These are phyloP conservation scores for Tetragonula clypearis DNA, from an alignment of 1,140 invertebrate genomes.

Conservation along the genomic window DNA sequence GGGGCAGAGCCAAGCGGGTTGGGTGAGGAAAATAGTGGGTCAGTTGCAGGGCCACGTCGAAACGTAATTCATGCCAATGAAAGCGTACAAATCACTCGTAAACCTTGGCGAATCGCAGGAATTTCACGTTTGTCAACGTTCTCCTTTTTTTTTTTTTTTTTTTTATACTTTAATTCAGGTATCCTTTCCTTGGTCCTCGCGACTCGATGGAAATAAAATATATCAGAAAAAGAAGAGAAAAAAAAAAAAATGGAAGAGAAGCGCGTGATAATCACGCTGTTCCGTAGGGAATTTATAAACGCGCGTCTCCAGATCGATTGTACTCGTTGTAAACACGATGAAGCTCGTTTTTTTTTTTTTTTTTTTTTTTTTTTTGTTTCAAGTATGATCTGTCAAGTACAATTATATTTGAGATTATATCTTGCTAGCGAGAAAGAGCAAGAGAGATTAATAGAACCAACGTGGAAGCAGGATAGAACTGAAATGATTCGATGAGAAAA, in stretches of 20 bases:
- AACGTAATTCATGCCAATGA: constrained; percentile 60
- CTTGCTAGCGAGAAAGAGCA: constrained; percentile 7
- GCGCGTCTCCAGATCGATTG: constrained; percentile 7
- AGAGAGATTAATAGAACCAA: neutral
- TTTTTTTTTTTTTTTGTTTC: too few relatives aligned
- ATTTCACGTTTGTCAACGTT: constrained; percentile 23
- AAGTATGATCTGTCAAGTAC: constrained; percentile 5
- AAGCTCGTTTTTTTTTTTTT: neutral
- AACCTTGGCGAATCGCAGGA: neutral
- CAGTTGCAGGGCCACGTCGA: constrained; percentile 77
- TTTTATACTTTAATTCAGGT: neutral
- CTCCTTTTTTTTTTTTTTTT: neutral
- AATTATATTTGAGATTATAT: constrained; percentile 47
- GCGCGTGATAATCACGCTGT: neutral
- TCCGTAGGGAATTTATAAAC: neutral
- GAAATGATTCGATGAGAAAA: neutral
- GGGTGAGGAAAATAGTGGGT: constrained; percentile 80
- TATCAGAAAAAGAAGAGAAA: too few relatives aligned
- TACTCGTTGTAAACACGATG: neutral
- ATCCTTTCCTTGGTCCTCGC: neutral
- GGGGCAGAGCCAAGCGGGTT: constrained; percentile 79
- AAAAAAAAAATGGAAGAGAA: neutral
- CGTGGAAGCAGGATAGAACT: neutral
- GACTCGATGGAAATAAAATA: neutral
- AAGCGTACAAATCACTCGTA: constrained; percentile 32